phyloP scores from a whole-genome alignment of 2,113 vertebrate species.

The Hippopotamus amphibius region DNA sequence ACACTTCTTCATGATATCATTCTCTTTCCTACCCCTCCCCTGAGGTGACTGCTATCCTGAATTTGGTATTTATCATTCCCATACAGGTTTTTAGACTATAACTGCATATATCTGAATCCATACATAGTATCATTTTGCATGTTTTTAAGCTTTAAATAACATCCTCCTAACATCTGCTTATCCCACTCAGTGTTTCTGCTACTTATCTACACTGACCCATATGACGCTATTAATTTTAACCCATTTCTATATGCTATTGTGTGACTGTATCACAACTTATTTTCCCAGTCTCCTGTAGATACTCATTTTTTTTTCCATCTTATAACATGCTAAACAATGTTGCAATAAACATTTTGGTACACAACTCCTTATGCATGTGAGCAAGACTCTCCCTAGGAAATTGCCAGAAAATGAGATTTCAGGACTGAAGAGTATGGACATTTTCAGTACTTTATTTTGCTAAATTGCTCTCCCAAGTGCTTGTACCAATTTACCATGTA shows the following conservation, averaged over 20 bases:
- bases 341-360: background rate
- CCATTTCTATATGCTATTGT: background rate
- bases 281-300: background rate
- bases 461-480: background rate
- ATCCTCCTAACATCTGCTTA: constrained; percentile 6
- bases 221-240: background rate
- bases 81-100: background rate
- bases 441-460: background rate
- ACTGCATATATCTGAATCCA: background rate
- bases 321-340: background rate
- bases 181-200: background rate
- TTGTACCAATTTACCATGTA: background rate
- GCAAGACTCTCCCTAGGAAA: background rate
- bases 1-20: background rate
- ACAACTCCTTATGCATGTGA: background rate
- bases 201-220: background rate
- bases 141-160: constrained; percentile 5
- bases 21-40: background rate
- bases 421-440: background rate
- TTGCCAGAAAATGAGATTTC: background rate
- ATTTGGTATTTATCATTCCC: background rate
- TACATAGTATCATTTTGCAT: background rate
- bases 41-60: background rate
- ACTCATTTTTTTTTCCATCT: background rate
- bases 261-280: background rate